phyloP scores from a whole-genome alignment of 2,888 invertebrate species.

The Brenthis hecate region DNA sequence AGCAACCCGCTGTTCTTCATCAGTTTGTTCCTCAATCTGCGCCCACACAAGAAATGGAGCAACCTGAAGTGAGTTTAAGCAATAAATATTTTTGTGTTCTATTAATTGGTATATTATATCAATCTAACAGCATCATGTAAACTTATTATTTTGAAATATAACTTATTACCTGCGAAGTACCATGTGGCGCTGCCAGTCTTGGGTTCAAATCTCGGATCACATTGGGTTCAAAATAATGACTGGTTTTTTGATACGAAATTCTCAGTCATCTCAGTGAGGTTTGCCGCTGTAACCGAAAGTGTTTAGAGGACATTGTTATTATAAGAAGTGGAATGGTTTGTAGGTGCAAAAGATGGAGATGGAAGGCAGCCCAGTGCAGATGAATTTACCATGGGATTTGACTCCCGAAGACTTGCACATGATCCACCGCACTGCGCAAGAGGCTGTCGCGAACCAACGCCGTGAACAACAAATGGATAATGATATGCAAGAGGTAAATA shows the following conservation, averaged over 20 bases:
- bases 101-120: background rate
- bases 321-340: background rate
- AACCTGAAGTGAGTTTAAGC: slow-evolving; percentile 64
- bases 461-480: slow-evolving; percentile 71
- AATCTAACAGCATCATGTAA: background rate
- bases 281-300: too few relatives aligned
- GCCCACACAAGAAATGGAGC: slow-evolving; percentile 75
- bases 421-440: slow-evolving; percentile 73
- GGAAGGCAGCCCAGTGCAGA: slow-evolving; percentile 64
- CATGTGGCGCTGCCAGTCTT: too few relatives aligned
- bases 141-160: background rate
- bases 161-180: too few relatives aligned
- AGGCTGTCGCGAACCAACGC: slow-evolving; percentile 64
- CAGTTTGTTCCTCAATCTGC: slow-evolving; percentile 76
- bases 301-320: background rate
- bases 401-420: slow-evolving; percentile 71
- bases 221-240: too few relatives aligned
- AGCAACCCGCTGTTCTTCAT: slow-evolving; percentile 70
- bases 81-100: background rate
- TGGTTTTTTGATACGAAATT: too few relatives aligned
- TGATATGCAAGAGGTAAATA: slow-evolving; percentile 74
- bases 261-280: too few relatives aligned
- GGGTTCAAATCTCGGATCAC: too few relatives aligned
- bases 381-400: slow-evolving; percentile 73
- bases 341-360: slow-evolving; percentile 66